These are phyloP conservation scores for Temnothorax ravouxi DNA, from an alignment of 2,888 invertebrate species.

Conservation along the genomic window DNA sequence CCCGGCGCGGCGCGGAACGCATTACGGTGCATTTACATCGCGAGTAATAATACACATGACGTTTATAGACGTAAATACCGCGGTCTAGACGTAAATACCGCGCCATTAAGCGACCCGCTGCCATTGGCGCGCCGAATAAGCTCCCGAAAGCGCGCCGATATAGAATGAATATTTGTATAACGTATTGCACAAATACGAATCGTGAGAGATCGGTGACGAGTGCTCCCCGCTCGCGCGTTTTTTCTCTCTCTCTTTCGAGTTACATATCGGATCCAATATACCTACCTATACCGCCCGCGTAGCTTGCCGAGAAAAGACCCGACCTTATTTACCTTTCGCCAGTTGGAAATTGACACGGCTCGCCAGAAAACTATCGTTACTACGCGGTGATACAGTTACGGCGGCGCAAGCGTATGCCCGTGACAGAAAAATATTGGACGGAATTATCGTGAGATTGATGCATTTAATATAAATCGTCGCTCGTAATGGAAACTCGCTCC, in stretches of 20 bases:
- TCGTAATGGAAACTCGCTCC: background rate
- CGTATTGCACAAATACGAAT: slow-evolving; percentile 28
- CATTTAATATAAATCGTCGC: background rate
- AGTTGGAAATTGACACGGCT: slow-evolving; percentile 18
- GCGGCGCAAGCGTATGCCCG: background rate
- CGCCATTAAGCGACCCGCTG: slow-evolving; percentile 45
- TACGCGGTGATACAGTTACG: background rate
- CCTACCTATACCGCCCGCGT: background rate
- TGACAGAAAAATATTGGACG: slow-evolving; percentile 16
- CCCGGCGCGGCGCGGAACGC: background rate
- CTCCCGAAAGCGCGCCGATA: slow-evolving; percentile 32
- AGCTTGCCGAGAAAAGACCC: slow-evolving; percentile 1
- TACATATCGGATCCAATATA: slow-evolving; percentile 26
- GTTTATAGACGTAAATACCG: slow-evolving; percentile 36
- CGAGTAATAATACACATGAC: slow-evolving; percentile 52
- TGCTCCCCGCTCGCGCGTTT: no score
- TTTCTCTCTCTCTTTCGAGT: background rate
- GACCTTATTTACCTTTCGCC: slow-evolving; percentile 34
- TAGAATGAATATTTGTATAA: slow-evolving; percentile 55
- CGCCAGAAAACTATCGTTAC: background rate
- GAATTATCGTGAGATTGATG: background rate
- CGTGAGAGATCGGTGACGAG: background rate
- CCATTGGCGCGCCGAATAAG: slow-evolving; percentile 43
- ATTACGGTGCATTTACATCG: slow-evolving; percentile 52
- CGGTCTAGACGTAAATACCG: slow-evolving; percentile 51